phyloP scores from a whole-genome alignment of 2,888 invertebrate genomes.

The Andrena bicolor region DNA sequence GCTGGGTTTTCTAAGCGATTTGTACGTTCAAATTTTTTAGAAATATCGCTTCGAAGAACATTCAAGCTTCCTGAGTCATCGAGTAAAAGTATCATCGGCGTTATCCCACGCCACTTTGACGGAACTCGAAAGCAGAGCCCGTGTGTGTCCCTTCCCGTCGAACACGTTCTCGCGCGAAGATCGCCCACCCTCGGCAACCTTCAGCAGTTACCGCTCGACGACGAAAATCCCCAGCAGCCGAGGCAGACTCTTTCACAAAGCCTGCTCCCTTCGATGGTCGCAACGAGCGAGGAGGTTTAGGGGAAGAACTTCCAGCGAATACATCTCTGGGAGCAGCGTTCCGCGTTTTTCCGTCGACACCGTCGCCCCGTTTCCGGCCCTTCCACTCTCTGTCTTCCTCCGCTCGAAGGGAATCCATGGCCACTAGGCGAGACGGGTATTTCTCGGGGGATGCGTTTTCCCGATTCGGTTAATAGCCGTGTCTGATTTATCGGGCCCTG shows the following conservation, averaged over 20 bases:
- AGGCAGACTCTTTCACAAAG: constrained; percentile 42
- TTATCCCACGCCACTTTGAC: constrained; percentile 19
- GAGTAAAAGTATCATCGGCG: constrained; percentile 1
- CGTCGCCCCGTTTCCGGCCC: constrained; percentile 56
- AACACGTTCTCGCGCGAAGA: constrained; percentile 50
- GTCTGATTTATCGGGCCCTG: constrained; percentile 54
- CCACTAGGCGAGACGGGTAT: constrained; percentile 9
- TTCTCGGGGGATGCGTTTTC: constrained; percentile 44
- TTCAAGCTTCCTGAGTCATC: background rate
- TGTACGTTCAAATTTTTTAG: too few relatives aligned
- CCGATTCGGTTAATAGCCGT: constrained; percentile 62
- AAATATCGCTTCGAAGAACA: background rate
- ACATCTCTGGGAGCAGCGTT: constrained; percentile 50
- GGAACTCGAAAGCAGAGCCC: constrained; percentile 9
- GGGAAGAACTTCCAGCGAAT: constrained; percentile 34
- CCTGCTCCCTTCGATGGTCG: constrained; percentile 33
- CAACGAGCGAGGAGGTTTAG: constrained; percentile 8
- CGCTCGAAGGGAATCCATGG: constrained; percentile 54
- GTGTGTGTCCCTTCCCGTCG: constrained; percentile 41
- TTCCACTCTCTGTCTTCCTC: constrained; percentile 4
- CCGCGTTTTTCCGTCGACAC: constrained; percentile 55
- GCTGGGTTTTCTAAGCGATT: too few relatives aligned
- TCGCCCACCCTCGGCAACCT: constrained; percentile 55
- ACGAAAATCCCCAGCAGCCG: constrained; percentile 48
- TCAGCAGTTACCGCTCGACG: constrained; percentile 53